Evolutionary conservation across 1,140 invertebrate genomes (phyloP), one percentile per base, ranked within the genome.

Genomic region (Heliconius eleuchia): DNA sequence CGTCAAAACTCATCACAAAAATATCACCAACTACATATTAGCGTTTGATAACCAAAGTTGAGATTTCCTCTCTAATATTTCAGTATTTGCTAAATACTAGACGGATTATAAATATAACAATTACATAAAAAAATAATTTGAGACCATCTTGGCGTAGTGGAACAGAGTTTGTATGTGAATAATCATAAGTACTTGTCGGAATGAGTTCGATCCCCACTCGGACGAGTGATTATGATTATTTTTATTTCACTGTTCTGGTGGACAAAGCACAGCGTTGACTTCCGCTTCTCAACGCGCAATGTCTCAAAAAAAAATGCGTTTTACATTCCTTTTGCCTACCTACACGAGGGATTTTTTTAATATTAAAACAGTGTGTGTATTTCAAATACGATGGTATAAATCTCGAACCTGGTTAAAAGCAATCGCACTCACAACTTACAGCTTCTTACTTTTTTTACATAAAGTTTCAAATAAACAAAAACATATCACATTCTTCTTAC

Each of bases 401-500:
- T 8, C 60, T 30, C 27, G 30, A 30, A 16, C 11, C 3, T 16
- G 27, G 60, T 66, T 27, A 66, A 13, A 66, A 66, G 5, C 27
- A 66, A 66, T 16, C 27, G 3, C 60, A 30, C 55, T 27, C 55
- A 11, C 52, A 19, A n/a, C 52, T 57, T 18, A 50, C 19, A 16
- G 16, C 5, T 55, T 19, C 13, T 19, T 55, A 19, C 39, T 55
- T 18, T 74, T 34, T 34, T 71, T 39, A 77, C 76, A 72, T 77
- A 19, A 5, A 72, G n/a, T 77, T 77, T 39, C n/a, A 9, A 77
- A 77, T 77, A 77, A 77, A 77, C 72, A 52, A 77, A 76, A 71
- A 55, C n/a, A 74, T 79, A 79, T 79, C 78, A 79, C 78, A 79
- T 75, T 74, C 39, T 74, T 70, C 66, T 76, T 30, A 76, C 60